Base-by-base conservation (phyloP, 2,113 vertebrate genomes). In the Cinclus mexicanus region DNA sequence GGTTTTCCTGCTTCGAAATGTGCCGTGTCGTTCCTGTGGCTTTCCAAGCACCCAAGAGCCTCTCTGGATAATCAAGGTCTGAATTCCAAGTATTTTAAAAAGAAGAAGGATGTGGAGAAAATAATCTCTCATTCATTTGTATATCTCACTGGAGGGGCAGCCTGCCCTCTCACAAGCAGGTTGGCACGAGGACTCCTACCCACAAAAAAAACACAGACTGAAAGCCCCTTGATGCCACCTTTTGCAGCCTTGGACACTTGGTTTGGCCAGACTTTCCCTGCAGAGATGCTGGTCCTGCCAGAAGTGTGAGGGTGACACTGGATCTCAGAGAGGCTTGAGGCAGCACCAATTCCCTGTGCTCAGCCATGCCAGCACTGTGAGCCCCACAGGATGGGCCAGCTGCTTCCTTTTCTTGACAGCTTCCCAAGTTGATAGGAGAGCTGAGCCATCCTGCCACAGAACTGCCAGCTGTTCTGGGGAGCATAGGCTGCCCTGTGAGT, bases 1-100 rank as follows among this genome's bases (percentile, higher is more conserved):
- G 76, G 80, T 86, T 95, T 89, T 83, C 69, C 92, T 81, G 68
- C 87, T 94, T 78, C 82, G 11, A 94, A 96, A 95, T 87, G 68
- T 81, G 71, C 85, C 23, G 1, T 67, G 68, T 90, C 2, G 8
- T 60, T 86, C 88, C 72, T 83, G 83, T 4, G 37, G 83, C 57
- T 78, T 84, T 94, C 85, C 52, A 49, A 71, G 52, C 1, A 2
- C 24, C 76, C 22, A 2, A 68, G 82, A 90, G 76, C 76, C 56
- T 53, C 74, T 75, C 83, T 81, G 79, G 79, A 83, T 64, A 90
- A 92, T 79, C 68, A 70, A 31, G 52, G 71, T 25, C 71, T 78
- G 86, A 93, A 93, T 92, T 55, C 61, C 5, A 13, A 90, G 33
- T 26, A 74, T 74, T 84, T 75, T 57, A 57, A 67, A 87, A 80